phyloP scores from a whole-genome alignment of 1,140 invertebrate genomes.

The Sweltsa coloradensis region DNA sequence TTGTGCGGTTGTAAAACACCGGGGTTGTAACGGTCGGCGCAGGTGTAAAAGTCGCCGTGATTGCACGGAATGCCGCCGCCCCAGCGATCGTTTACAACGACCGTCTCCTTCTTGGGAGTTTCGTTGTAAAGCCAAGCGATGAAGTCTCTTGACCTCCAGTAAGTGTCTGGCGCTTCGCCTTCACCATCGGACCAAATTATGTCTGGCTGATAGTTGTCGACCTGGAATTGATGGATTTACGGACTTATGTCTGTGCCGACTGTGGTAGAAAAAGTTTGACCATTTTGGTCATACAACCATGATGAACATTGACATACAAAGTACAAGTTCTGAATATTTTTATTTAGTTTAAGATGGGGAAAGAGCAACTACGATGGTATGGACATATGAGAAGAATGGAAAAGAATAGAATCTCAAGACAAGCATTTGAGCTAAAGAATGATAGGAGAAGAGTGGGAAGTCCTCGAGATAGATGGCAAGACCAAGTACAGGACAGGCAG shows the following conservation, averaged over 20 bases:
- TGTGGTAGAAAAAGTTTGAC: too few relatives aligned
- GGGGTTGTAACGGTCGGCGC: conserved; percentile 76
- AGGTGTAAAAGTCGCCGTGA: conserved; percentile 83
- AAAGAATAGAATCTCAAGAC: too few relatives aligned
- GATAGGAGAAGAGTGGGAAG: too few relatives aligned
- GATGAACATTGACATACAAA: neutral
- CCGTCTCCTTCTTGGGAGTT: conserved; percentile 77
- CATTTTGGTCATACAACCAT: too few relatives aligned
- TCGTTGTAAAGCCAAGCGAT: conserved; percentile 92
- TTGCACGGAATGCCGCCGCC: conserved; percentile 61
- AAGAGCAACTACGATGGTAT: too few relatives aligned
- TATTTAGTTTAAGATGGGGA: too few relatives aligned
- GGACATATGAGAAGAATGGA: too few relatives aligned
- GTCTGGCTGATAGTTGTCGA: conserved; percentile 70
- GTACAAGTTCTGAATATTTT: too few relatives aligned
- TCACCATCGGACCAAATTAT: conserved; percentile 91
- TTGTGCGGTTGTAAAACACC: conserved; percentile 56
- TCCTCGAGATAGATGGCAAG: too few relatives aligned
- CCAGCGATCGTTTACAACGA: conserved; percentile 85
- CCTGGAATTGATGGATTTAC: conserved; percentile 21
- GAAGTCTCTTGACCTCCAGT: conserved; percentile 69
- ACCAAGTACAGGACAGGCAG: too few relatives aligned
- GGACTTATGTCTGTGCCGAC: neutral
- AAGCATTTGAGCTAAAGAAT: too few relatives aligned
- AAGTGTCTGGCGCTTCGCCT: conserved; percentile 65